phyloP scores from a whole-genome alignment of 2,797 vertebrate species.

The Ctenopoma multispine region DNA sequence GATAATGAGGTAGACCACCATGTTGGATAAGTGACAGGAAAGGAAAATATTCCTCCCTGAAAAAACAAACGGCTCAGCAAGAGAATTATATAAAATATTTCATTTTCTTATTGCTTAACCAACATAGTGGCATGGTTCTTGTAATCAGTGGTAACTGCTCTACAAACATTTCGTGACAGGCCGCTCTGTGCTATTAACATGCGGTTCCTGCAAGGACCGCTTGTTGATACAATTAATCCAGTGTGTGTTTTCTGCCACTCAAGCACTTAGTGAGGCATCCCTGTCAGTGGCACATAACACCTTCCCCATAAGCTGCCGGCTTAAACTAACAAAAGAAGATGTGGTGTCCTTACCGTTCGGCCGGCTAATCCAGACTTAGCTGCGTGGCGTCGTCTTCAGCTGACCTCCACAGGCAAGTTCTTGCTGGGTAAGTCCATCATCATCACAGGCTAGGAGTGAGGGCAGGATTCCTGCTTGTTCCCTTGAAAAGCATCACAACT shows the following conservation, averaged over 20 bases:
- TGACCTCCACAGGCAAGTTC: conserved; percentile 84
- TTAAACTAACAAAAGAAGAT: conserved; percentile 85
- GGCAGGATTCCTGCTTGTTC: conserved; percentile 63
- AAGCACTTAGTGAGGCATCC: conserved; percentile 63
- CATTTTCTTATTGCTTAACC: conserved; percentile 26
- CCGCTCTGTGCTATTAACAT: conserved; percentile 53
- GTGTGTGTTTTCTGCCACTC: conserved; percentile 71
- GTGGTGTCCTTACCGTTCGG: conserved; percentile 86
- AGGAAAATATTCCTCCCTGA: conserved; percentile 37
- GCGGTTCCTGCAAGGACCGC: conserved; percentile 43
- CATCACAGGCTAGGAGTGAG: conserved; percentile 67
- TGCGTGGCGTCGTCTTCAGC: conserved; percentile 82
- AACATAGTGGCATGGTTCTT: conserved; percentile 4
- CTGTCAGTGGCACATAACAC: conserved; percentile 75
- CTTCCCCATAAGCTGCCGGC: conserved; percentile 76
- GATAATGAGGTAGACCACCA: conserved; percentile 61
- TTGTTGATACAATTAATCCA: conserved; percentile 78
- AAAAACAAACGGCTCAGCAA: conserved; percentile 47
- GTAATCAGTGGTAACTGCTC: conserved; percentile 37
- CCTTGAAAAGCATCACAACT: conserved; percentile 67
- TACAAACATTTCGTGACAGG: conserved; percentile 66
- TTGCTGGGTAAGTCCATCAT: conserved; percentile 81
- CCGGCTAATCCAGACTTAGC: conserved; percentile 88
- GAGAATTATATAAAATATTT: conserved; percentile 12
- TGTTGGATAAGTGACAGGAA: conserved; percentile 47